phyloP scores from a whole-genome alignment of 1,140 invertebrate genomes.

The Diorhabda elongata region DNA sequence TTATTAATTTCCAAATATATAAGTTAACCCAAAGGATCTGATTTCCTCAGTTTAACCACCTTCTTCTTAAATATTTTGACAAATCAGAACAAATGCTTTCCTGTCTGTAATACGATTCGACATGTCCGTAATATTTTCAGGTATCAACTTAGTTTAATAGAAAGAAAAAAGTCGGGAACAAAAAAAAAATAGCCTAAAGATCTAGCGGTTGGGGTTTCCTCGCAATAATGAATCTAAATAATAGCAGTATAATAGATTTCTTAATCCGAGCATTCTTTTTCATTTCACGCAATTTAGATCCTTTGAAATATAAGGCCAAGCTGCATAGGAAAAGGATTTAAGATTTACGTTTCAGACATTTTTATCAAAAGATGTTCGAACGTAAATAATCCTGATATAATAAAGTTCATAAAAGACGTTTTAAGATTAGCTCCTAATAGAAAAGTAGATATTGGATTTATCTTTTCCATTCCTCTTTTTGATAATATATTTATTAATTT shows the following conservation, averaged over 20 bases:
- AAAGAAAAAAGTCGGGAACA: conserved; percentile 17
- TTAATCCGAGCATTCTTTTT: conserved; percentile 26
- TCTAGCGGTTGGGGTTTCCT: conserved; percentile 11
- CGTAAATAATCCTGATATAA: conserved; percentile 24
- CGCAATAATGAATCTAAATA: conserved; percentile 19
- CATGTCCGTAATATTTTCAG: conserved; percentile 23
- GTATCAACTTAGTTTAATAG: conserved; percentile 23
- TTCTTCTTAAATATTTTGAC: conserved; percentile 27
- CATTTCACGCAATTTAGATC: conserved; percentile 18
- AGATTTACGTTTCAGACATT: conserved; percentile 11
- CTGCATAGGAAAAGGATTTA: conserved; percentile 5
- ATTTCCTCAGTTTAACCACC: neutral
- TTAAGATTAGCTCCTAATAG: neutral
- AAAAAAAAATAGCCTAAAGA: conserved; percentile 14
- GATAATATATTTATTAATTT: too few species aligned
- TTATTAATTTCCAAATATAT: too few species aligned
- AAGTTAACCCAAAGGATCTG: too few species aligned
- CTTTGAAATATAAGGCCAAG: neutral
- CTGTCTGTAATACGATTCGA: conserved; percentile 1
- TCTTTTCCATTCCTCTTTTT: too few species aligned
- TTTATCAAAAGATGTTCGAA: conserved; percentile 26
- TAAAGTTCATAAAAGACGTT: conserved; percentile 25
- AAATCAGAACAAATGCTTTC: conserved; percentile 26
- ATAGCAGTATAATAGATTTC: conserved; percentile 18
- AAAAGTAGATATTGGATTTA: too few species aligned